Evolutionary conservation across 2,113 vertebrate species (phyloP).

Genomic region (Malurus elegans): DNA sequence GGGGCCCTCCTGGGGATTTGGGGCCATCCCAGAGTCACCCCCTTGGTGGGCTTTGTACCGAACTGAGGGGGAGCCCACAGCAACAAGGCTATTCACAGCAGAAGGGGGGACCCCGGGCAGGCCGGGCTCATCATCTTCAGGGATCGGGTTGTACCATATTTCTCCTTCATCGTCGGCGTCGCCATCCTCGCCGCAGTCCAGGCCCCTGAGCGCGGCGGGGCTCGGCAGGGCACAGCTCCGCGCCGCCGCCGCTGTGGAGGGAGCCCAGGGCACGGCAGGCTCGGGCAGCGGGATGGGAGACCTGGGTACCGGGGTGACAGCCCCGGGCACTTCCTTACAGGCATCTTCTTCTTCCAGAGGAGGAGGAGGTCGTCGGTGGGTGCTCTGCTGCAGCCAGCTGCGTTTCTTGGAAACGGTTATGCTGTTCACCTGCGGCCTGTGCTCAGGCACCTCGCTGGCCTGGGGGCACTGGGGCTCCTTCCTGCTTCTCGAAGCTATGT

Average conservation of each 20-base stretch:
- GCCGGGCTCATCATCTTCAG: slow-evolving; percentile 87
- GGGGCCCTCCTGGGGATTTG: neutral
- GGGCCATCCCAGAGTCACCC: neutral
- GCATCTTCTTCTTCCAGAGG: slow-evolving; percentile 70
- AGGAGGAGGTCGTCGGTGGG: slow-evolving; percentile 60
- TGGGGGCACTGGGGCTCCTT: slow-evolving; percentile 66
- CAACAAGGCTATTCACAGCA: slow-evolving; percentile 1
- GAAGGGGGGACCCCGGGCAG: neutral
- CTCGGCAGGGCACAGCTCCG: neutral
- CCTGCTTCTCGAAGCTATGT: slow-evolving; percentile 73
- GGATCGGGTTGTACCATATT: slow-evolving; percentile 99
- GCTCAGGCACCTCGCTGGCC: slow-evolving; percentile 56
- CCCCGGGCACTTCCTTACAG: slow-evolving; percentile 68
- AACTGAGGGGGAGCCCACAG: slow-evolving; percentile 2
- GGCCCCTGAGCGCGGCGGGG: neutral
- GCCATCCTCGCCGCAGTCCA: slow-evolving; percentile 85
- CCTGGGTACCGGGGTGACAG: slow-evolving; percentile 13
- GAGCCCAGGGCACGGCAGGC: slow-evolving; percentile 31
- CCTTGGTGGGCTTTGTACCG: slow-evolving; percentile 54
- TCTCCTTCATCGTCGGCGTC: slow-evolving; percentile 95
- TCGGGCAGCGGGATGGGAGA: slow-evolving; percentile 56
- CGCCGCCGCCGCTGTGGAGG: neutral
- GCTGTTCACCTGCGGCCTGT: slow-evolving; percentile 76
- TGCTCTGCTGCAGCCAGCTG: slow-evolving; percentile 95
- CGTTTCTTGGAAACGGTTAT: slow-evolving; percentile 98